Evolutionary conservation across 2,888 invertebrate species (phyloP), one percentile per base, ranked within the genome.

Genomic region (Priapulus caudatus): DNA sequence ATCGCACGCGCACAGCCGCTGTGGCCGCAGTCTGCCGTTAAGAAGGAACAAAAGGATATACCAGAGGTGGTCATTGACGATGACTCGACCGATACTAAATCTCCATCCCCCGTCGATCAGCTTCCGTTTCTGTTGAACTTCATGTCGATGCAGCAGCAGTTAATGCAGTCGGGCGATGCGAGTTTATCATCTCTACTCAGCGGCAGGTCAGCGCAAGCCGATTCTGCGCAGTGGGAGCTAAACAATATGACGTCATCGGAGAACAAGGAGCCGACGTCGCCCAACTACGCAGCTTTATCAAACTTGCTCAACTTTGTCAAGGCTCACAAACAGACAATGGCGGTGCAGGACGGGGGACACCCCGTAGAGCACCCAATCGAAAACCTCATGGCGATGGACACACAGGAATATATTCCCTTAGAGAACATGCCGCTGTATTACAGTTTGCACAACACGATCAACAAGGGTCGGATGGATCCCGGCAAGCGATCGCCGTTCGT

Each of bases 361-460:
- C n/a, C n/a, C n/a, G n/a, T n/a, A n/a, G n/a, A n/a, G n/a, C n/a
- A n/a, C n/a, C n/a, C n/a, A n/a, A n/a, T n/a, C n/a, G n/a, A n/a
- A n/a, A 10, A 33, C 33, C 33, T 33, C 10, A 33, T 33, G 10
- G 10, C 33, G n/a, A 33, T n/a, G 10, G 33, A 33, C n/a, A 33
- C 33, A 10, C 10, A 33, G n/a, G 33, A 33, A 33, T 33, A 33
- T 33, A 33, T 33, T 10, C 33, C 33, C 10, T n/a, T 33, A n/a
- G 33, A 33, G 10, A 33, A 33, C 33, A 33, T 33, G 33, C n/a
- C 33, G 10, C n/a, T 33, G n/a, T 33, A 33, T 33, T 33, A 33
- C 33, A 33, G n/a, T 33, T 33, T 33, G n/a, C 33, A 33, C 33
- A 33, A 33, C n/a, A n/a, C n/a, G n/a, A n/a, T n/a, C n/a, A n/a